Conservation (phyloP, 2,113 vertebrate genomes). For the Sebastes fasciatus region DNA sequence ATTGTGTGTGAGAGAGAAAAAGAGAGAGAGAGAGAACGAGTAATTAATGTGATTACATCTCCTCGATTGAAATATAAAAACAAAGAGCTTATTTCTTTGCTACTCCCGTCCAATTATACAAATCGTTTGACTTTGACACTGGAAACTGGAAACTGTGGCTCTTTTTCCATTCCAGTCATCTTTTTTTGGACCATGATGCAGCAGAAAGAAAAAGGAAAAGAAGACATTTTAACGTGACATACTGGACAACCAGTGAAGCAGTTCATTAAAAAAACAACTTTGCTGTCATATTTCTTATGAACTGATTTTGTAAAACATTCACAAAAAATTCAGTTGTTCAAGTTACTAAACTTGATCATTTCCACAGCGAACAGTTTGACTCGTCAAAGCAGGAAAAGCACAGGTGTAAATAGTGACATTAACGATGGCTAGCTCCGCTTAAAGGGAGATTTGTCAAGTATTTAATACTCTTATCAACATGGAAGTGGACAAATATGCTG, state of each 20-base stretch:
- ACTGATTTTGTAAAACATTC: too few species aligned
- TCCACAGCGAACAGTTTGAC: background rate
- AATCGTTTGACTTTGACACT: background rate
- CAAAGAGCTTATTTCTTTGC: background rate
- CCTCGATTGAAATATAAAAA: background rate
- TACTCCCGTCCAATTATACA: background rate
- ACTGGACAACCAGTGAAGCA: background rate
- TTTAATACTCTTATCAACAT: too few species aligned
- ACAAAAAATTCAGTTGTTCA: background rate
- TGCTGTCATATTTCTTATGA: background rate
- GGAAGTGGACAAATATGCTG: too few species aligned
- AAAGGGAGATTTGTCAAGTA: too few species aligned
- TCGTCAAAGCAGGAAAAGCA: too few species aligned
- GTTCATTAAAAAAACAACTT: background rate
- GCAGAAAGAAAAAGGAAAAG: background rate
- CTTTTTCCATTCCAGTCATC: background rate
- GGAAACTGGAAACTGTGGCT: background rate
- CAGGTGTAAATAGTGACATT: too few species aligned
- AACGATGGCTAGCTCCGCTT: too few species aligned
- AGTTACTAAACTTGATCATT: background rate
- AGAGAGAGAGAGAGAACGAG: background rate
- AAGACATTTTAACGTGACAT: background rate
- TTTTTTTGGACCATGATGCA: background rate
- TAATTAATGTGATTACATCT: constrained; percentile 1
- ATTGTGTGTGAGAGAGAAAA: background rate